phyloP scores from a whole-genome alignment of 2,797 vertebrate genomes.

The Acipenser transmontanus region DNA sequence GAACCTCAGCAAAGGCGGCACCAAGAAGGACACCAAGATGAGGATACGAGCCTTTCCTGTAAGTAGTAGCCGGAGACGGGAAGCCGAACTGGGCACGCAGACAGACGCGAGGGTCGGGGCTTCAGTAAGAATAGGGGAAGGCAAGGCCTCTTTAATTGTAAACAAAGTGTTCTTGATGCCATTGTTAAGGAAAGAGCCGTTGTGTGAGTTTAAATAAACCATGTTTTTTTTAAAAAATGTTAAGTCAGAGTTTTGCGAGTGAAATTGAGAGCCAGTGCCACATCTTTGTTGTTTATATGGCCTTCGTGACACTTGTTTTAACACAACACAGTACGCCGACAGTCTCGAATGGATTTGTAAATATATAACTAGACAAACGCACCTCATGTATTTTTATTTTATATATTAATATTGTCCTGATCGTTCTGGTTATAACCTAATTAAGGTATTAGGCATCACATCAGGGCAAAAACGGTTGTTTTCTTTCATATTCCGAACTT shows the following conservation, averaged over 20 bases:
- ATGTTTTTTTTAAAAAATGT: not conserved
- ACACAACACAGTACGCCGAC: not conserved
- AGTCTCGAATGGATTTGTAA: not conserved
- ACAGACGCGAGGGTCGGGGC: slow-evolving; percentile 51
- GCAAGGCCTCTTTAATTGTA: not conserved
- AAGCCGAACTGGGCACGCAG: slow-evolving; percentile 24
- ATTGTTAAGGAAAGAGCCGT: not conserved
- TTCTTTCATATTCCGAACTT: not conserved
- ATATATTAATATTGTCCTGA: not conserved
- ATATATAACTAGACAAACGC: not conserved
- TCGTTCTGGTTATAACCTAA: not conserved
- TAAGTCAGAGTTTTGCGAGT: not conserved
- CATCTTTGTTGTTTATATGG: not conserved
- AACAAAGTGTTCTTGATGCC: not conserved
- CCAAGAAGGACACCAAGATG: slow-evolving; percentile 98
- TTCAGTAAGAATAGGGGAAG: slow-evolving; percentile 10
- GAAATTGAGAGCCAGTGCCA: not conserved
- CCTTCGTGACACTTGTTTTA: not conserved
- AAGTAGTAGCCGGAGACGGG: slow-evolving; percentile 57
- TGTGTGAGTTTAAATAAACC: not conserved
- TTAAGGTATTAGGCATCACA: not conserved
- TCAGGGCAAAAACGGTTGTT: not conserved
- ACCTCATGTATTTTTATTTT: not conserved
- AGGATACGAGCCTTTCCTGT: slow-evolving; percentile 98
- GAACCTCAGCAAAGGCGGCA: slow-evolving; percentile 94